Evolutionary conservation across 1,140 invertebrate genomes (phyloP), one percentile per base, ranked within the genome.

Genomic region (Drosophila subobscura): DNA sequence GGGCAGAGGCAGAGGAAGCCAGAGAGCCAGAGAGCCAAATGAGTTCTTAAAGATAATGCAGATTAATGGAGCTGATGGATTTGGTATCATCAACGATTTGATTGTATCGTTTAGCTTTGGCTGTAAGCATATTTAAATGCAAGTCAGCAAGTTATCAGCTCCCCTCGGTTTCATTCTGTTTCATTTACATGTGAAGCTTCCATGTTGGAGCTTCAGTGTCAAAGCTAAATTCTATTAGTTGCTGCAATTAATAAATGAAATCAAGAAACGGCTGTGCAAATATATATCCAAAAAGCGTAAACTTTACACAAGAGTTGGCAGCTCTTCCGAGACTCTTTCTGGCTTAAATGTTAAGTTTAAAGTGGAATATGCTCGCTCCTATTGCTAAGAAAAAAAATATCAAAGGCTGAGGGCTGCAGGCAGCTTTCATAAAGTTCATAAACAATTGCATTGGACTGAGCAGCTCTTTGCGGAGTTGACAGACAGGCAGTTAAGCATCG

Each of bases 31-130:
- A 25, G 20, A 20, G 65, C 40, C 47, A 49, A 56, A 68, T 67
- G 50, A 56, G 50, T 55, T 47, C 44, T 47, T 20, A 33, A 54
- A 37, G 14, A 68, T 67, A 68, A 68, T 68, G n/a, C 63, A 68
- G 66, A 68, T 68, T 68, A 68, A 68, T 68, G 66, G 51, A 67
- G 33, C 44, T 14, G 10, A 44, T n/a, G 63, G 63, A 41, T 56
- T 68, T 33, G 20, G 10, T 47, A 22, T 20, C n/a, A 29, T 67
- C 50, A 55, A 49, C 0, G 16, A 68, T 42, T 51, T 51, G 8
- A 33, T 51, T 20, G 20, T 37, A 10, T 33, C 25, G 25, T 6
- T 27, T 25, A 5, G 12, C 23, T 50, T n/a, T n/a, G n/a, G n/a
- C n/a, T n/a, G n/a, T 33, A 27, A 50, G 16, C 29, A 20, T 16